Conservation (phyloP, 1,140 invertebrate species). For the Nymphalis io region DNA sequence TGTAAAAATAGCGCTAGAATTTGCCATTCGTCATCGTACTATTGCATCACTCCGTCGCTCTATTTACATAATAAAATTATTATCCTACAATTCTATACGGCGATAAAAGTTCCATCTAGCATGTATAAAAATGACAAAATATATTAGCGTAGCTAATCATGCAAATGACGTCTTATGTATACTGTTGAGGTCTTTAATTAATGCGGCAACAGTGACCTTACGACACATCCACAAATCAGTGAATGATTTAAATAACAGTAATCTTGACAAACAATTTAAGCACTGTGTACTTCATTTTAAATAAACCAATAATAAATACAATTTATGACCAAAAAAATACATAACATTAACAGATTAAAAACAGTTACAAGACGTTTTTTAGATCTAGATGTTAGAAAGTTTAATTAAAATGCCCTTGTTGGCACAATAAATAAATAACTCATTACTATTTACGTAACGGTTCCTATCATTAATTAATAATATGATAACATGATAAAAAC, state of each 20-base stretch:
- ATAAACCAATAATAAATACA: too few relatives aligned
- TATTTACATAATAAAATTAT: constrained; percentile 35
- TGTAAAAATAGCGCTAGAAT: constrained; percentile 21
- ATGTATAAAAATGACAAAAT: not conserved
- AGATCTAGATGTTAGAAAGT: not conserved
- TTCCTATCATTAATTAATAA: constrained; percentile 1
- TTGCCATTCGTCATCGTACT: constrained; percentile 33
- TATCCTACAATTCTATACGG: constrained; percentile 49
- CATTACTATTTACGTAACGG: not conserved
- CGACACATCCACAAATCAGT: too few relatives aligned
- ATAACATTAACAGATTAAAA: too few relatives aligned
- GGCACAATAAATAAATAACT: not conserved
- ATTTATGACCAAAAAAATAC: too few relatives aligned
- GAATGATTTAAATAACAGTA: too few relatives aligned
- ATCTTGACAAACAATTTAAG: too few relatives aligned
- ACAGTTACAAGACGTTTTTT: not conserved
- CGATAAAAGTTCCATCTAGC: constrained; percentile 37
- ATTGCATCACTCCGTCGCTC: constrained; percentile 41
- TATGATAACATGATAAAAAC: constrained; percentile 31
- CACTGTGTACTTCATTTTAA: too few relatives aligned
- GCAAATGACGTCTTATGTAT: too few relatives aligned
- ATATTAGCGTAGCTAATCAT: not conserved
- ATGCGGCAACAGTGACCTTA: too few relatives aligned
- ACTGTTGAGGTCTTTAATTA: too few relatives aligned
- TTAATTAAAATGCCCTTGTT: not conserved